These are phyloP conservation scores for Andrena minutula DNA, from an alignment of 2,888 invertebrate genomes.

Conservation along the genomic window DNA sequence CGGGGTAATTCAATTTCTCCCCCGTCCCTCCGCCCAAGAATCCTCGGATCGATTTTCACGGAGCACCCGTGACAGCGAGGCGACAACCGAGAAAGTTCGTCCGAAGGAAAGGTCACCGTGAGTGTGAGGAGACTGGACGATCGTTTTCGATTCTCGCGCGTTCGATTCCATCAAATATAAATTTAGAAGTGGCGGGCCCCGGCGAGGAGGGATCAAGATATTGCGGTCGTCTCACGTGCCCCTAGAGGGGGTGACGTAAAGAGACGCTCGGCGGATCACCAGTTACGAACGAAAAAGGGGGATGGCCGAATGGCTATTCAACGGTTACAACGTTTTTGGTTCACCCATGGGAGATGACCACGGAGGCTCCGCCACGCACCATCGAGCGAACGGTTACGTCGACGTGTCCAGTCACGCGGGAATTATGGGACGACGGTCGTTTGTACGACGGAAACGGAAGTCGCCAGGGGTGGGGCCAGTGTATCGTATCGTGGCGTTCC, in stretches of 20 bases:
- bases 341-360: constrained; percentile 73
- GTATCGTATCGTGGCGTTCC: constrained; percentile 17
- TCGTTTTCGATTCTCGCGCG: constrained; percentile 30
- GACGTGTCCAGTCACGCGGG: constrained; percentile 65
- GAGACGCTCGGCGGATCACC: constrained; percentile 71
- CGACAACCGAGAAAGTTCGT: constrained; percentile 8
- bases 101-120: constrained; percentile 13
- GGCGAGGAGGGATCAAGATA: constrained; percentile 74
- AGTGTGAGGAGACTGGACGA: no score
- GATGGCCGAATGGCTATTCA: constrained; percentile 47
- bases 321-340: constrained; percentile 64
- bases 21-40: neutral
- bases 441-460: constrained; percentile 55
- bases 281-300: constrained; percentile 39
- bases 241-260: constrained; percentile 70
- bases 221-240: constrained; percentile 77
- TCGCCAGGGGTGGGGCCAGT: neutral
- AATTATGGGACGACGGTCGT: constrained; percentile 67
- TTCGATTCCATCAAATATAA: constrained; percentile 75
- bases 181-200: constrained; percentile 59
- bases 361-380: constrained; percentile 58
- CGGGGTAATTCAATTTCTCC: constrained; percentile 47
- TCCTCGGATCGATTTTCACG: constrained; percentile 25
- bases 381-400: constrained; percentile 63
- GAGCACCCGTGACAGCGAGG: neutral